Conservation (phyloP, 2,113 vertebrate genomes). For the Panthera uncia region DNA sequence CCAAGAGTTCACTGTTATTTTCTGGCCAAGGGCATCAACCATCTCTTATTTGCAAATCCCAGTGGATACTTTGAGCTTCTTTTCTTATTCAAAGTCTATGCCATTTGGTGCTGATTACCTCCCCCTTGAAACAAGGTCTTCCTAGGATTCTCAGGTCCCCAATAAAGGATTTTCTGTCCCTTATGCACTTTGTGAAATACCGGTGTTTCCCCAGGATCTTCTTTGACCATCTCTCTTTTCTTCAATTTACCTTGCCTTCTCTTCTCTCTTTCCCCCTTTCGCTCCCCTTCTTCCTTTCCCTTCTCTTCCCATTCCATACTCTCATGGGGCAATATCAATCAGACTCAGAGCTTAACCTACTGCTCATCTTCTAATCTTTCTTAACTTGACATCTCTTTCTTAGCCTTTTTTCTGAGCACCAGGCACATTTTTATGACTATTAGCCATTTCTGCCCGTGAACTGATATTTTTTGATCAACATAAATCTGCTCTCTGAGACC, state of each 20-base stretch:
- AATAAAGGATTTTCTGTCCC: background rate
- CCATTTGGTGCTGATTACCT: background rate
- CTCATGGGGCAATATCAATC: background rate
- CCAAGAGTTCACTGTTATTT: background rate
- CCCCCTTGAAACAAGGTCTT: background rate
- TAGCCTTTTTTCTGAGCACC: background rate
- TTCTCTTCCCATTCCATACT: background rate
- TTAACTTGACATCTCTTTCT: background rate
- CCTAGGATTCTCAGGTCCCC: background rate
- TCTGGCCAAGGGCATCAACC: background rate
- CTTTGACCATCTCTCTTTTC: background rate
- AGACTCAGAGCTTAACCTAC: background rate
- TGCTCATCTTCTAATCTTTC: background rate
- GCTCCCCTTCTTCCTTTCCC: background rate
- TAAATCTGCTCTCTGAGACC: background rate
- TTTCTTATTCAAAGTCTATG: background rate
- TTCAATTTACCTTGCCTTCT: background rate
- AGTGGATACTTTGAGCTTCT: background rate
- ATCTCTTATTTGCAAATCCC: background rate
- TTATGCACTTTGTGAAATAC: background rate
- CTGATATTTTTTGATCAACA: background rate
- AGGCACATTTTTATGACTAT: background rate
- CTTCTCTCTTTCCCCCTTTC: background rate
- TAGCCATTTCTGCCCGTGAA: background rate
- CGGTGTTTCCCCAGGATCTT: background rate